Evolutionary conservation across 2,113 vertebrate species (phyloP).

Genomic region (Gallinago media): DNA sequence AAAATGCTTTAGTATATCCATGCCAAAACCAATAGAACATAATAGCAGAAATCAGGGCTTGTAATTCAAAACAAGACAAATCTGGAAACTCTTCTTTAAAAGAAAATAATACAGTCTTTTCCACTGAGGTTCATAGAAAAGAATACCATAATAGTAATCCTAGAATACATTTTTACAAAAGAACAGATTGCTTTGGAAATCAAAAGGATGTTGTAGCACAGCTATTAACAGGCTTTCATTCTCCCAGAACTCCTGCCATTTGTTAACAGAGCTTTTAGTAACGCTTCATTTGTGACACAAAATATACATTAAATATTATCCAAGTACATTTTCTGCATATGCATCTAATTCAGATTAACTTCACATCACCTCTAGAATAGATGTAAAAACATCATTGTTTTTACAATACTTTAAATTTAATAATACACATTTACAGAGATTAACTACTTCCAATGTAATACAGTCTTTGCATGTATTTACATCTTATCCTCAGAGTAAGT

Average conservation of each 20-base stretch:
- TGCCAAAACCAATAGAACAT: conserved; percentile 77
- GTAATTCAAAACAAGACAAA: conserved; percentile 73
- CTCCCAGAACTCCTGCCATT: conserved; percentile 14
- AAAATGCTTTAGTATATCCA: conserved; percentile 77
- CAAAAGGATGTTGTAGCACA: conserved; percentile 14
- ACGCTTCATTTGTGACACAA: conserved; percentile 26
- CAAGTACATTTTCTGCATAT: conserved; percentile 44
- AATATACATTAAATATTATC: conserved; percentile 19
- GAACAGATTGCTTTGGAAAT: conserved; percentile 36
- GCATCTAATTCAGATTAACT: conserved; percentile 5
- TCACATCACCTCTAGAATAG: conserved; percentile 12
- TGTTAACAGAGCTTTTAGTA: conserved; percentile 31
- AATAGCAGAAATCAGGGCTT: conserved; percentile 74
- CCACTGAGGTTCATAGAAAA: conserved; percentile 44
- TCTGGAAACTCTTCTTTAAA: conserved; percentile 56
- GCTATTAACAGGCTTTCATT: conserved; percentile 15
- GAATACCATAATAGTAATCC: background rate
- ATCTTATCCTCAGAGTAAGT: conserved; percentile 25
- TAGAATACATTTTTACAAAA: conserved; percentile 44
- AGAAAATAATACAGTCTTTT: conserved; percentile 56
- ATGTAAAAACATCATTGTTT: conserved; percentile 22
- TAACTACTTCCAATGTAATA: conserved; percentile 37
- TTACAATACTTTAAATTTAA: conserved; percentile 40
- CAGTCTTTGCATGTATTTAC: conserved; percentile 45
- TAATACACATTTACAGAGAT: conserved; percentile 42